Conservation (phyloP, 2,888 invertebrate species). For the Lottia scabra region DNA sequence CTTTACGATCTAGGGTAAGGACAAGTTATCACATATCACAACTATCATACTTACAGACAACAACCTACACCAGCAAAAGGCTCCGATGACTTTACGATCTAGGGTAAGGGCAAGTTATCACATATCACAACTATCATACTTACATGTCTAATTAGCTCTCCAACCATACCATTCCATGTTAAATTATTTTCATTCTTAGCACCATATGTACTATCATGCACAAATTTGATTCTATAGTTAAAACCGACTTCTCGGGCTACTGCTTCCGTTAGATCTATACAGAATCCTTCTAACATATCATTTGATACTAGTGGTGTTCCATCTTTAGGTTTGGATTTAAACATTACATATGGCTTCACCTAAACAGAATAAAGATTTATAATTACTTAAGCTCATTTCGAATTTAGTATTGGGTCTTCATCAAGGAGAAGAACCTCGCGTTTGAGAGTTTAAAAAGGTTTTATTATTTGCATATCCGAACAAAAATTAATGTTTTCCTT, state of each 20-base stretch:
- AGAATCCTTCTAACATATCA: conserved; percentile 74
- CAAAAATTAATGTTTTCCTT: no score
- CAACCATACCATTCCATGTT: conserved; percentile 68
- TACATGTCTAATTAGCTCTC: conserved; percentile 64
- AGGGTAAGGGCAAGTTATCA: no score
- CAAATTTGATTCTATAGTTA: conserved; percentile 64
- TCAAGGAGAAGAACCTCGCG: no score
- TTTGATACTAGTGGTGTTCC: conserved; percentile 74
- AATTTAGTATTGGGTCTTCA: neutral
- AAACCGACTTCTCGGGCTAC: conserved; percentile 66
- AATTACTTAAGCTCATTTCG: neutral
- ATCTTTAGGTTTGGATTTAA: conserved; percentile 38
- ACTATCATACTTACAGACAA: no score
- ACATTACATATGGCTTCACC: conserved; percentile 63
- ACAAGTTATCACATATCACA: no score
- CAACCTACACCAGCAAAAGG: no score
- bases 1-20: no score
- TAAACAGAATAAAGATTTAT: conserved; percentile 27
- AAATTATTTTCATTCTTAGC: conserved; percentile 43
- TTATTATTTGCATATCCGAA: no score
- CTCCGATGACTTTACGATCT: no score
- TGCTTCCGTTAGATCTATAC: conserved; percentile 68
- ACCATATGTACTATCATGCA: conserved; percentile 60
- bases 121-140: conserved; percentile 32
- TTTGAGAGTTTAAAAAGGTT: no score